phyloP scores from a whole-genome alignment of 1,140 invertebrate species.

The Sarcophaga bullata region DNA sequence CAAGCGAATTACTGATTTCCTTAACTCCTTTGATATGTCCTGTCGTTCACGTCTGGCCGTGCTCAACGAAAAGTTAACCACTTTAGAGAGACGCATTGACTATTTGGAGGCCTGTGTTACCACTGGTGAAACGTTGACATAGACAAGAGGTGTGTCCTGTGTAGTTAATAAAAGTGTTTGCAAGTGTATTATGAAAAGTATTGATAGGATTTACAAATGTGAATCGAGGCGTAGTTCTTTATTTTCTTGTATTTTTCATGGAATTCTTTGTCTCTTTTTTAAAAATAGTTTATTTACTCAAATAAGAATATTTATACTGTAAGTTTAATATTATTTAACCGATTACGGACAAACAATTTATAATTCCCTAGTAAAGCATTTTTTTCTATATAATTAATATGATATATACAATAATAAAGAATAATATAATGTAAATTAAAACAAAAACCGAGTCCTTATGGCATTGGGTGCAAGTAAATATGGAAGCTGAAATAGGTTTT shows the following conservation, averaged over 20 bases:
- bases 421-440: too few relatives aligned
- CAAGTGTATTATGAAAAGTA: background rate
- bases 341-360: background rate
- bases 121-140: constrained; percentile 86
- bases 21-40: constrained; percentile 98
- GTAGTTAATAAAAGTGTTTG: background rate
- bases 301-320: background rate
- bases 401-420: too few relatives aligned
- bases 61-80: constrained; percentile 95
- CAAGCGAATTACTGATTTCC: constrained; percentile 97
- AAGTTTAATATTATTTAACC: constrained; percentile 3
- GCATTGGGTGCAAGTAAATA: too few relatives aligned
- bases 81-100: constrained; percentile 94
- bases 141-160: background rate
- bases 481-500: too few relatives aligned
- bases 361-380: constrained; percentile 40
- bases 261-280: background rate
- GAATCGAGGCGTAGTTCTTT: background rate
- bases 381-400: constrained; percentile 40
- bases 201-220: background rate
- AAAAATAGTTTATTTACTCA: background rate
- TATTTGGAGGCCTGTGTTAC: constrained; percentile 97
- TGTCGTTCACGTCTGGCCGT: constrained; percentile 92
- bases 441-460: too few relatives aligned
- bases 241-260: background rate